phyloP scores from a whole-genome alignment of 2,888 invertebrate species.

The Monochamus alternatus region DNA sequence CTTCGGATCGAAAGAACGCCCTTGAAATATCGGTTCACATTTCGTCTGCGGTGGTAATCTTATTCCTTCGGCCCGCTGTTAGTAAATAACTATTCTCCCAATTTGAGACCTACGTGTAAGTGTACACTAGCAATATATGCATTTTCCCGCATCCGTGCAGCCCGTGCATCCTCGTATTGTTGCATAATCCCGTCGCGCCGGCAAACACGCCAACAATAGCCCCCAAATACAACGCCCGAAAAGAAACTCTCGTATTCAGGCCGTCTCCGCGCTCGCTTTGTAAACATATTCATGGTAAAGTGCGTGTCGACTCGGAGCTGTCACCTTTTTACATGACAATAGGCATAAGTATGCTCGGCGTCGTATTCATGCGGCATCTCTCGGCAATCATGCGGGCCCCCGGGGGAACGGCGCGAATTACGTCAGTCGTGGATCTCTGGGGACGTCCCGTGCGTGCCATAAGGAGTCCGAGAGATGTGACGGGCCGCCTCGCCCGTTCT shows the following conservation, averaged over 20 bases:
- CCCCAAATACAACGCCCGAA: conserved; percentile 39
- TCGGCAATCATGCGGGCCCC: conserved; percentile 68
- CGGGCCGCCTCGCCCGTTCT: conserved; percentile 55
- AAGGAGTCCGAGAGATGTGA: conserved; percentile 64
- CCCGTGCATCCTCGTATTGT: background rate
- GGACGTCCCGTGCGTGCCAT: conserved; percentile 64
- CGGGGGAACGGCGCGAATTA: conserved; percentile 68
- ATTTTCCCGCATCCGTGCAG: background rate
- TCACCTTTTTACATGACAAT: conserved; percentile 65
- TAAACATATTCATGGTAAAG: conserved; percentile 48
- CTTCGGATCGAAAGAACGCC: too few relatives aligned
- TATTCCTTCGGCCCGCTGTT: too few relatives aligned
- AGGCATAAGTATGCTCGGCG: conserved; percentile 64
- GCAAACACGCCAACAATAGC: conserved; percentile 20
- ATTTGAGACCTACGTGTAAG: too few relatives aligned
- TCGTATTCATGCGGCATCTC: conserved; percentile 69
- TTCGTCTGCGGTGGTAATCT: too few relatives aligned
- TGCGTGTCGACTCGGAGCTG: conserved; percentile 50
- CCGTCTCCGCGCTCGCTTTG: conserved; percentile 41
- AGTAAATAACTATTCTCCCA: too few relatives aligned
- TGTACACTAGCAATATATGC: too few relatives aligned
- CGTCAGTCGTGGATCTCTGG: conserved; percentile 65
- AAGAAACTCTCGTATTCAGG: conserved; percentile 40
- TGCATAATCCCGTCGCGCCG: background rate
- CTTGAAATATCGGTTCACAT: too few relatives aligned